Evolutionary conservation across 1,140 invertebrate genomes (phyloP).

Genomic region (Musca domestica): DNA sequence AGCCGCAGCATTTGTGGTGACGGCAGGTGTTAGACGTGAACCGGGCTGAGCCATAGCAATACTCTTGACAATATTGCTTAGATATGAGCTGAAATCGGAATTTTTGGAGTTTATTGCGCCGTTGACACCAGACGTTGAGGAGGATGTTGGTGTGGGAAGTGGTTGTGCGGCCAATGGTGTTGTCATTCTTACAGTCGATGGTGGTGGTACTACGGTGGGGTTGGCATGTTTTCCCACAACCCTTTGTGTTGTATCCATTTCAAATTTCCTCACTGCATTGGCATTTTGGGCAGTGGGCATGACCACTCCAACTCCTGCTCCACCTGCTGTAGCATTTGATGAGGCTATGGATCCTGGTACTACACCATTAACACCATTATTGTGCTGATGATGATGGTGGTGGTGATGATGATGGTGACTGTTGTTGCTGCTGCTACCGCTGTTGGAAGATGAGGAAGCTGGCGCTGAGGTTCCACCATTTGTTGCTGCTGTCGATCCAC

Average conservation of each 20-base stretch:
- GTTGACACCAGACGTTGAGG: conserved; percentile 34
- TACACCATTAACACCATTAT: not conserved
- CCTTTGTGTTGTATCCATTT: conserved; percentile 17
- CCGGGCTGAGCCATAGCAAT: conserved; percentile 36
- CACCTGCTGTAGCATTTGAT: conserved; percentile 33
- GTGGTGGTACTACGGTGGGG: not conserved
- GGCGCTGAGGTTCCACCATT: conserved; percentile 2
- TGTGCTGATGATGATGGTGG: conserved; percentile 40
- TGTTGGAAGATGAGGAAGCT: conserved; percentile 41
- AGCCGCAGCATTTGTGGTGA: conserved; percentile 7
- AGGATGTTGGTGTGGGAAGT: not conserved
- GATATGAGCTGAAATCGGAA: conserved; percentile 48
- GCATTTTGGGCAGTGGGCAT: conserved; percentile 30
- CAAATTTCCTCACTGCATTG: conserved; percentile 30
- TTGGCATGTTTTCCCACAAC: not conserved
- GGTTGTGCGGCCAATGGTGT: not conserved
- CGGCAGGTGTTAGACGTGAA: conserved; percentile 3
- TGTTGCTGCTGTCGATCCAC: not conserved
- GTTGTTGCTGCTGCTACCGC: conserved; percentile 26
- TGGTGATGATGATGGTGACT: conserved; percentile 33
- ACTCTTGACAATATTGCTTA: conserved; percentile 56
- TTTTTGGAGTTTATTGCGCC: conserved; percentile 23
- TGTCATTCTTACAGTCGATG: not conserved
- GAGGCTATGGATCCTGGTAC: not conserved
- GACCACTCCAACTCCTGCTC: conserved; percentile 33